phyloP scores from a whole-genome alignment of 2,113 vertebrate genomes.

The Poeciliopsis retropinna region DNA sequence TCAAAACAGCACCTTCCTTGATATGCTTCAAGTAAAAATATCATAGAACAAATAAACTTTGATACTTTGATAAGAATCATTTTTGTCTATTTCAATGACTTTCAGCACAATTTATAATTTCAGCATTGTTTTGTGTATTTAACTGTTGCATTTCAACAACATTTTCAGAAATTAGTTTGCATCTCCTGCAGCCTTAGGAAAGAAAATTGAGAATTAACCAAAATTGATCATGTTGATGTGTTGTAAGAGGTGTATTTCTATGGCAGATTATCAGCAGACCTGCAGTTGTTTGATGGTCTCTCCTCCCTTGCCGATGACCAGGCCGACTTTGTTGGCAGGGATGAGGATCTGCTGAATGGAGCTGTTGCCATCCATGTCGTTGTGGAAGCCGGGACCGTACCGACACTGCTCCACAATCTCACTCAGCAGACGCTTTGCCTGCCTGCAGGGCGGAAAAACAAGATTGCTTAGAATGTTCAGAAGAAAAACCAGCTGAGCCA shows the following conservation, averaged over 20 bases:
- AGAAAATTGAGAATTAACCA: neutral
- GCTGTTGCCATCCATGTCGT: conserved; percentile 89
- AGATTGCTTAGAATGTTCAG: conserved; percentile 25
- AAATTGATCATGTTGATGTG: neutral
- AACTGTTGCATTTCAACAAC: too few relatives aligned
- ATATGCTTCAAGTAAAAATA: too few relatives aligned
- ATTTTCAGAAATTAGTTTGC: too few relatives aligned
- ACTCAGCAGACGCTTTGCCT: conserved; percentile 93
- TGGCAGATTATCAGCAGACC: conserved; percentile 73
- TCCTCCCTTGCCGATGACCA: conserved; percentile 98
- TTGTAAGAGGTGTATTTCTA: neutral
- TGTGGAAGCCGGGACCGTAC: conserved; percentile 94
- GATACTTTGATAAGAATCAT: too few relatives aligned
- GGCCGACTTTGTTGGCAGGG: conserved; percentile 96
- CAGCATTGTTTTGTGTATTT: too few relatives aligned
- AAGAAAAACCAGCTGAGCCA: conserved; percentile 14
- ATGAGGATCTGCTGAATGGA: conserved; percentile 96
- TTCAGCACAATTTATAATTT: too few relatives aligned
- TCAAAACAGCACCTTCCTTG: too few relatives aligned
- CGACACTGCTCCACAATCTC: conserved; percentile 99
- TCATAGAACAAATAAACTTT: too few relatives aligned
- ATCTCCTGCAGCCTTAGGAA: neutral
- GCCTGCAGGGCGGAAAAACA: conserved; percentile 73
- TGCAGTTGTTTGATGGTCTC: conserved; percentile 98
- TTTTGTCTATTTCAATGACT: too few relatives aligned